Evolutionary conservation across 2,113 vertebrate species (phyloP), one percentile per base, ranked within the genome.

Genomic region (Epinephelus moara): DNA sequence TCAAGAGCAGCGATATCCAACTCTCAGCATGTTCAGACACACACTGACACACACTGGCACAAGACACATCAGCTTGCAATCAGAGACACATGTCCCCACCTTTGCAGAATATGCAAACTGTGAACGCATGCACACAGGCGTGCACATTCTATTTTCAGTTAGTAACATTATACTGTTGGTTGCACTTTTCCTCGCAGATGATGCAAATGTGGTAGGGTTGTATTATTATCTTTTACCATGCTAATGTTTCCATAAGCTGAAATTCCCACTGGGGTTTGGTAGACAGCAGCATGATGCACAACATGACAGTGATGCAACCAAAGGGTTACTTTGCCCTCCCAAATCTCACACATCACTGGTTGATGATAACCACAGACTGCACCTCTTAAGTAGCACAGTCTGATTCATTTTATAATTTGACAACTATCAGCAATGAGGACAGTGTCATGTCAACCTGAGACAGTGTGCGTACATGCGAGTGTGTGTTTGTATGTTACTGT

Each of bases 381-480:
- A 25, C 64, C 53, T 59, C 63, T 18, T 33, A 14, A 19, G 40
- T 19, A 23, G 18, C 21, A 59, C 5, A 4, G 40, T 18, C 3
- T 7, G 1, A n/a, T 18, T 27, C 1, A 18, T 21, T 57, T 57
- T 6, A 14, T 25, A 50, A 25, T 19, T 25, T n/a, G 8, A 60
- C 3, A 70, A 25, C 69, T 11, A 19, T 70, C 52, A 52, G 77
- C 23, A 15, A 4, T 2, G 19, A 70, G 72, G 25, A 57, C 27
- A 47, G 23, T 61, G 63, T 70, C 78, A 56, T 72, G 76, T 89
- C 86, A 78, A n/a, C 61, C 55, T 56, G 67, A 82, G 45, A 60
- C 21, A 10, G 8, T 45, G 42, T 45, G 42, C 11, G 11, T 45
- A 12, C 11, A 45, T 21, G 27, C 25, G 9, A 4, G 23, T 18